Conservation (phyloP, 1,140 invertebrate species). For the Ceratina japonica region DNA sequence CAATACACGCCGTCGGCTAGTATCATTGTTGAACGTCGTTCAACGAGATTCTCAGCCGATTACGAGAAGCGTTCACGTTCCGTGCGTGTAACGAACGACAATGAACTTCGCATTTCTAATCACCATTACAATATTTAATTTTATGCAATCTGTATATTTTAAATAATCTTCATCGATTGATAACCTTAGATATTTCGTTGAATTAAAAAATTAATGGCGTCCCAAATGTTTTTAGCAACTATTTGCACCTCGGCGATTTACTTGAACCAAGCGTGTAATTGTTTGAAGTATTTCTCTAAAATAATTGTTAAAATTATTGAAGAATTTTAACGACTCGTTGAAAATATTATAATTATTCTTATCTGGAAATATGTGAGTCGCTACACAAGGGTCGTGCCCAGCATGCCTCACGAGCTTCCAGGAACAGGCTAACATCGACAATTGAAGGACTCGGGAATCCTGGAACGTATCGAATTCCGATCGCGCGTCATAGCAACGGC, state of each 20-base stretch:
- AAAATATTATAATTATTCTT: not conserved
- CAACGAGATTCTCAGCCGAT: not conserved
- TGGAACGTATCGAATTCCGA: slow-evolving; percentile 49
- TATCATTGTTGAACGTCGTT: slow-evolving; percentile 38
- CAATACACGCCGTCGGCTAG: slow-evolving; percentile 67
- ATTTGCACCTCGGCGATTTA: not conserved
- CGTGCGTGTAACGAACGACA: not conserved
- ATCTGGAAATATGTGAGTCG: slow-evolving; percentile 5
- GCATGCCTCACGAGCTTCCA: slow-evolving; percentile 72
- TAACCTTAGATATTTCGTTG: not conserved
- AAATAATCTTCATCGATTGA: not conserved
- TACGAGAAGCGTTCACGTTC: no score
- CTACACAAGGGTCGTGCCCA: slow-evolving; percentile 69
- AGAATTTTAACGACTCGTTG: no score
- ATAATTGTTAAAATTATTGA: not conserved
- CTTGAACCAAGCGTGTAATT: no score
- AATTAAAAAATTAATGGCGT: no score
- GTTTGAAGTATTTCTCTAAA: not conserved
- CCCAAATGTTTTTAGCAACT: no score
- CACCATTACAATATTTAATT: not conserved
- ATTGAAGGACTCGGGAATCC: slow-evolving; percentile 43
- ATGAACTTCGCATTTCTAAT: not conserved
- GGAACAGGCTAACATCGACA: slow-evolving; percentile 71
- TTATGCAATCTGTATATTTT: not conserved
- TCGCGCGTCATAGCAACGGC: slow-evolving; percentile 32